Percentiles rank a stretch among this genome's conserved stretches.
Evolutionary conservation across 2,113 vertebrate species (phyloP).

Genomic region (Alosa alosa): DNA sequence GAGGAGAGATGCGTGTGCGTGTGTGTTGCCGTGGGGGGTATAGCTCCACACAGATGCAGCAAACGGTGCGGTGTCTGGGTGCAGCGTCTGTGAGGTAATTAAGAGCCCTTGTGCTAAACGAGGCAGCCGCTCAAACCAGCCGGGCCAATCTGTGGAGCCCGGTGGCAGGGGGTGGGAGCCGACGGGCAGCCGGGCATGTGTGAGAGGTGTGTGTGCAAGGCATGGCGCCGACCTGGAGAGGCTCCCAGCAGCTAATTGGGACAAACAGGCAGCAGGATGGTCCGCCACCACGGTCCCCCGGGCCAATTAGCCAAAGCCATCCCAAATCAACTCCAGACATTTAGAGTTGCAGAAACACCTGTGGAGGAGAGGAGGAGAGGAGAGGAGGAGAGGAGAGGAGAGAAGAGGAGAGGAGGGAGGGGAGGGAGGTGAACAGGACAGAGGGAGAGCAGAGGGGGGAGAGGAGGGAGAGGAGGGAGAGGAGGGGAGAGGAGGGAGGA

Average conservation of each 20-base stretch:
- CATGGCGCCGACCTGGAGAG: too few species aligned
- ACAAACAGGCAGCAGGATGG: conserved; percentile 83
- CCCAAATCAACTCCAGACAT: too few species aligned
- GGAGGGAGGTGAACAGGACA: too few species aligned
- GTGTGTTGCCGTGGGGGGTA: not conserved
- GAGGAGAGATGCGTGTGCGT: not conserved
- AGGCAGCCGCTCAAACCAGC: conserved; percentile 84
- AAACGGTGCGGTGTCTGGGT: not conserved
- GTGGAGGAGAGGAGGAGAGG: not conserved
- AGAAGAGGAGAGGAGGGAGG: not conserved
- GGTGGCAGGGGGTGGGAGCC: conserved; percentile 75
- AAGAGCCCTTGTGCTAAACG: conserved; percentile 81
- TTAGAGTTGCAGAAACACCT: too few species aligned
- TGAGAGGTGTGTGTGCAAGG: too few species aligned
- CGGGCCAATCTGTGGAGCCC: conserved; percentile 87
- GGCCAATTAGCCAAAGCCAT: conserved; percentile 67
- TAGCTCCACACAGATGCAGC: conserved; percentile 2
- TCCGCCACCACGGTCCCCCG: conserved; percentile 52
- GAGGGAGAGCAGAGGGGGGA: not conserved
- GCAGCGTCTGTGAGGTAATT: conserved; percentile 80
- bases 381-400: not conserved
- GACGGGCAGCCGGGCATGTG: too few species aligned
- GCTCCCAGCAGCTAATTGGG: conserved; percentile 77
- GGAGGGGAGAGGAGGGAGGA: not conserved
- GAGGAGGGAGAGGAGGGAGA: not conserved